Conservation (phyloP, 2,888 invertebrate species). For the Caradrina kadenii region DNA sequence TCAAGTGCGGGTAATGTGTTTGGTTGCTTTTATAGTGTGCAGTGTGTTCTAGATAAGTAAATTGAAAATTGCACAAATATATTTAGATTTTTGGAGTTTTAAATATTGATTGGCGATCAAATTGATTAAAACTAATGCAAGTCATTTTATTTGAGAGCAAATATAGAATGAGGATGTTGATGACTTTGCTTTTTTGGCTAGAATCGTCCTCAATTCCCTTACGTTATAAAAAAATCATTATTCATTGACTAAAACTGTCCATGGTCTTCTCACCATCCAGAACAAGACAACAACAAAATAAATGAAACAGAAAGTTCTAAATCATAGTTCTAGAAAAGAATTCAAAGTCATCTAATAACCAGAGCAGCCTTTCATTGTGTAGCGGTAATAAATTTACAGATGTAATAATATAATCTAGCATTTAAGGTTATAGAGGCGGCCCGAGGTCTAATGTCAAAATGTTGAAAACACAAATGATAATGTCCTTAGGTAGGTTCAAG, state of each 20-base stretch:
- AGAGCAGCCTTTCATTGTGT: neutral
- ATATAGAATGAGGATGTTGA: too few species aligned
- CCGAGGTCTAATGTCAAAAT: slow-evolving; percentile 31
- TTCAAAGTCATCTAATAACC: slow-evolving; percentile 25
- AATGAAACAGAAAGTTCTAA: too few species aligned
- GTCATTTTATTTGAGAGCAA: too few species aligned
- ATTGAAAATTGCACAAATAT: neutral
- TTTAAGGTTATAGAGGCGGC: slow-evolving; percentile 30
- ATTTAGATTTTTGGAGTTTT: neutral
- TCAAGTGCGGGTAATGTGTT: slow-evolving; percentile 30
- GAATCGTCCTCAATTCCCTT: too few species aligned
- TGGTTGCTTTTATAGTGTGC: slow-evolving; percentile 25
- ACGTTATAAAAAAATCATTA: too few species aligned
- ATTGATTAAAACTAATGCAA: too few species aligned
- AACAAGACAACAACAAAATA: neutral
- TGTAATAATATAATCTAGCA: slow-evolving; percentile 26
- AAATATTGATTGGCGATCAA: neutral
- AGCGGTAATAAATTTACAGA: slow-evolving; percentile 37
- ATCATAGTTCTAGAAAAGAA: slow-evolving; percentile 12
- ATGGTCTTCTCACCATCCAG: neutral
- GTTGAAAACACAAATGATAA: slow-evolving; percentile 46
- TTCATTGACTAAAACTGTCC: too few species aligned
- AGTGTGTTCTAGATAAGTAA: slow-evolving; percentile 12
- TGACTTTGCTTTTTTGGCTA: too few species aligned
- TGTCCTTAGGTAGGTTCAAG: slow-evolving; percentile 45